These are phyloP conservation scores for Clavelina lepadiformis DNA, from an alignment of 23 tunicate species.

Conservation along the genomic window DNA sequence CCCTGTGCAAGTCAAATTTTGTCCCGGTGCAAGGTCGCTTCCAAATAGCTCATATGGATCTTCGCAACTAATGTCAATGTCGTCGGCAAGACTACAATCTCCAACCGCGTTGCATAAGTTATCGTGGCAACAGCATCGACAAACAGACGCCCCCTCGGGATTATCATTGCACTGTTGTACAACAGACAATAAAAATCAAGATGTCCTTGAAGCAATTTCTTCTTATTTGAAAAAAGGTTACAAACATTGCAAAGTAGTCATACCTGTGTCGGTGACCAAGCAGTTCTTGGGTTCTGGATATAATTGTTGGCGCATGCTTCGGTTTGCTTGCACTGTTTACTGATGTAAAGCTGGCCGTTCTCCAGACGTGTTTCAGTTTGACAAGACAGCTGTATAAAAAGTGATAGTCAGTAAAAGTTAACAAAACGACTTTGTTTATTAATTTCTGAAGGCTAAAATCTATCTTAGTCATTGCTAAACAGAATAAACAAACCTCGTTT, in stretches of 20 bases:
- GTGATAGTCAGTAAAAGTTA: too few relatives aligned
- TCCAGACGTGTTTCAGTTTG: slow-evolving; percentile 72
- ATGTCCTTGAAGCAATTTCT: neutral
- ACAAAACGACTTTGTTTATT: neutral
- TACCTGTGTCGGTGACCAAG: slow-evolving; percentile 85
- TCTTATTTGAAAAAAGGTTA: neutral
- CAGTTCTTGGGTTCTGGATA: slow-evolving; percentile 85
- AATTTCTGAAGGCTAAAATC: neutral
- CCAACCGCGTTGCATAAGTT: slow-evolving; percentile 63
- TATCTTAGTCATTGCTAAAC: too few relatives aligned
- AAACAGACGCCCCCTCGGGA: slow-evolving; percentile 42
- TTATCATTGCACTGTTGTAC: slow-evolving; percentile 48
- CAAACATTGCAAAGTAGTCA: neutral
- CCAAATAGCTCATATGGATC: slow-evolving; percentile 40
- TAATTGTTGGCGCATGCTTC: slow-evolving; percentile 91
- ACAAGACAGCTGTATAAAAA: slow-evolving; percentile 59
- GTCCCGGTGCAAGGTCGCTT: slow-evolving; percentile 29
- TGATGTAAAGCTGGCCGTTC: slow-evolving; percentile 63
- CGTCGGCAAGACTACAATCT: slow-evolving; percentile 49
- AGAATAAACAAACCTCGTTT: slow-evolving; percentile 17
- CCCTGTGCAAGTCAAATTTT: slow-evolving; percentile 53
- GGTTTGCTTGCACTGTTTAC: slow-evolving; percentile 83
- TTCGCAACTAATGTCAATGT: slow-evolving; percentile 64
- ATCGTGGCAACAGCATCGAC: slow-evolving; percentile 90
- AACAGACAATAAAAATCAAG: slow-evolving; percentile 4